phyloP scores from a whole-genome alignment of 2,888 invertebrate genomes.

The Plebejus anna region DNA sequence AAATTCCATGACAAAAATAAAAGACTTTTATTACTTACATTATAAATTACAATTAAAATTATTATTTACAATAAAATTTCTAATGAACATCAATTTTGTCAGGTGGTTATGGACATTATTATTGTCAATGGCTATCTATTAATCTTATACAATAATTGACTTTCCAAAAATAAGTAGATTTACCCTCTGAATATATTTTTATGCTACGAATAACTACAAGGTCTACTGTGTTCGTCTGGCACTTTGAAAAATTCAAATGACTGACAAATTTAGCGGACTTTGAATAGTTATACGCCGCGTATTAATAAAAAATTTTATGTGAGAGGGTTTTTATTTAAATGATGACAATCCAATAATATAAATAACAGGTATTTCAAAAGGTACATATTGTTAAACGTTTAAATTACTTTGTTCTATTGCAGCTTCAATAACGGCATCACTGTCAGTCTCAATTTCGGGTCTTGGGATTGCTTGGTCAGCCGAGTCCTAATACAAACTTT shows the following conservation, averaged over 20 bases:
- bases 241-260: not conserved
- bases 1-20: conserved; percentile 31
- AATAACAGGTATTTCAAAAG: not conserved
- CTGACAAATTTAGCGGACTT: not conserved
- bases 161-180: not conserved
- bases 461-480: conserved; percentile 63
- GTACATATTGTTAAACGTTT: not conserved
- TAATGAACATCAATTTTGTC: not conserved
- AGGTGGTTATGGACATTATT: not conserved
- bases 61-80: conserved; percentile 20
- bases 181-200: not conserved
- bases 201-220: not conserved
- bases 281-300: not conserved
- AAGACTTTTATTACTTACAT: conserved; percentile 33
- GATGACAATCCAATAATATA: not conserved
- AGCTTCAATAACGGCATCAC: conserved; percentile 39
- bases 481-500: conserved; percentile 91
- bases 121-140: not conserved
- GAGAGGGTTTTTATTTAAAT: not conserved
- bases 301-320: not conserved
- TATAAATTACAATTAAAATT: conserved; percentile 29
- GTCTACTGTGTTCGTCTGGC: not conserved
- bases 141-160: conserved; percentile 15
- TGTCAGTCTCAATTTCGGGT: conserved; percentile 43
- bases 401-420: conserved; percentile 37